These are phyloP conservation scores for Lochmaea crataegi DNA, from an alignment of 2,888 invertebrate genomes.

Conservation along the genomic window DNA sequence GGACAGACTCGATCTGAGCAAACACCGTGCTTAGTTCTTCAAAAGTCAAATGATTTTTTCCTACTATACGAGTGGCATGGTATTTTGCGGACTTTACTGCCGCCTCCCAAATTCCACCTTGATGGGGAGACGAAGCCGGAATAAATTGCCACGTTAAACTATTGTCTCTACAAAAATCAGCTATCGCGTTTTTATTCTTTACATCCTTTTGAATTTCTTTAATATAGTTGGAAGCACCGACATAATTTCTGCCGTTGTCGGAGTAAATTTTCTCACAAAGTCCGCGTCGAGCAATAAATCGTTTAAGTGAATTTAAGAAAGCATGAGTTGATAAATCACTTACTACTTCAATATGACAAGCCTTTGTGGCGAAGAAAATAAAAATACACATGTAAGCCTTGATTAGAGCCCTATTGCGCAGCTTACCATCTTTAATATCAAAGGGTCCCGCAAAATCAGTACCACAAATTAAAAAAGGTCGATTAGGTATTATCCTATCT, in stretches of 20 bases:
- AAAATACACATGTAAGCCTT: slow-evolving; percentile 35
- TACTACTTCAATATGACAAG: slow-evolving; percentile 42
- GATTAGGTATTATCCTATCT: slow-evolving; percentile 33
- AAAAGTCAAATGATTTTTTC: slow-evolving; percentile 10
- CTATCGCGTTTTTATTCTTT: too few relatives aligned
- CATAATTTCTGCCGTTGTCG: slow-evolving; percentile 40
- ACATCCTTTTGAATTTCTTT: too few relatives aligned
- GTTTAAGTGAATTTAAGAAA: slow-evolving; percentile 40
- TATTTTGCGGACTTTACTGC: slow-evolving; percentile 18
- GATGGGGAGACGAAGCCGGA: slow-evolving; percentile 20
- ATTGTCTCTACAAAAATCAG: too few relatives aligned
- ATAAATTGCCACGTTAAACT: slow-evolving; percentile 16
- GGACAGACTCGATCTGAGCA: too few relatives aligned
- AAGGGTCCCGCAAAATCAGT: slow-evolving; percentile 45
- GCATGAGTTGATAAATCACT: slow-evolving; percentile 36
- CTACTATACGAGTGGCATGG: slow-evolving; percentile 7
- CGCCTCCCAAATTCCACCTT: slow-evolving; percentile 35
- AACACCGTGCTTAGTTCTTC: slow-evolving; percentile 13
- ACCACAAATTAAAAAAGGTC: slow-evolving; percentile 40
- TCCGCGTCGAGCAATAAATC: slow-evolving; percentile 42
- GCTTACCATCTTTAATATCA: slow-evolving; percentile 39
- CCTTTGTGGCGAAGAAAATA: slow-evolving; percentile 41
- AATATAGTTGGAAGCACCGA: slow-evolving; percentile 3
- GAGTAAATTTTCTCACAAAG: slow-evolving; percentile 36
- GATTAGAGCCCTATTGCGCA: slow-evolving; percentile 30